Evolutionary conservation across 23 tunicate genomes (phyloP).

Genomic region (Oikopleura albicans): DNA sequence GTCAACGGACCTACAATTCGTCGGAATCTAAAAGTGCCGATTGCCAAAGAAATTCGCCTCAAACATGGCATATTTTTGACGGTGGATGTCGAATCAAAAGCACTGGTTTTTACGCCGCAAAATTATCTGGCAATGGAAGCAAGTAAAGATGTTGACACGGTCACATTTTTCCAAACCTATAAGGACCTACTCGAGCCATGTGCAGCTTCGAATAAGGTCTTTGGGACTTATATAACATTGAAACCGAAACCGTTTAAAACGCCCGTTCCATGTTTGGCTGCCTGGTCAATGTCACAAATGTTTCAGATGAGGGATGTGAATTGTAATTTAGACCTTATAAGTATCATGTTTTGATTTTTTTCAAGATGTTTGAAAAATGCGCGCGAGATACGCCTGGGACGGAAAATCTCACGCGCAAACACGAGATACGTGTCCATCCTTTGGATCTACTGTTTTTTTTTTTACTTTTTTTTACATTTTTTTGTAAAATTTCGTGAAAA

Average conservation of each 20-base stretch:
- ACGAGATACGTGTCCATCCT: too few species aligned
- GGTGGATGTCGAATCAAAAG: neutral
- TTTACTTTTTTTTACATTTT: too few species aligned
- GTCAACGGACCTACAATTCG: too few species aligned
- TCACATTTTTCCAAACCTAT: neutral
- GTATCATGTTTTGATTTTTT: too few species aligned
- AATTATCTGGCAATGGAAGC: neutral
- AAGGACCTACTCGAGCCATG: neutral
- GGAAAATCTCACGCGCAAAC: too few species aligned
- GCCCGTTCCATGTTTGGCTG: neutral
- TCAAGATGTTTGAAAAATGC: too few species aligned
- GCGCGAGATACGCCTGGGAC: too few species aligned
- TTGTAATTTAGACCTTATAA: too few species aligned
- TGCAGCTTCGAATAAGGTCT: neutral
- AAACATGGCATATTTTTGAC: neutral
- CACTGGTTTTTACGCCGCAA: neutral
- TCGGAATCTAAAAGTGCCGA: neutral
- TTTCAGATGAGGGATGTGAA: too few species aligned
- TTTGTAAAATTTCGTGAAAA: too few species aligned
- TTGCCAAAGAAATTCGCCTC: neutral
- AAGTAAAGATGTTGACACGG: neutral
- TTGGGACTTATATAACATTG: neutral
- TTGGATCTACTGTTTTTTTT: too few species aligned
- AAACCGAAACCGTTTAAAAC: neutral
- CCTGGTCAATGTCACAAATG: neutral